Percentiles rank a stretch among this genome's conserved stretches.
phyloP scores from a whole-genome alignment of 2,113 vertebrate genomes.

The Sialia sialis region DNA sequence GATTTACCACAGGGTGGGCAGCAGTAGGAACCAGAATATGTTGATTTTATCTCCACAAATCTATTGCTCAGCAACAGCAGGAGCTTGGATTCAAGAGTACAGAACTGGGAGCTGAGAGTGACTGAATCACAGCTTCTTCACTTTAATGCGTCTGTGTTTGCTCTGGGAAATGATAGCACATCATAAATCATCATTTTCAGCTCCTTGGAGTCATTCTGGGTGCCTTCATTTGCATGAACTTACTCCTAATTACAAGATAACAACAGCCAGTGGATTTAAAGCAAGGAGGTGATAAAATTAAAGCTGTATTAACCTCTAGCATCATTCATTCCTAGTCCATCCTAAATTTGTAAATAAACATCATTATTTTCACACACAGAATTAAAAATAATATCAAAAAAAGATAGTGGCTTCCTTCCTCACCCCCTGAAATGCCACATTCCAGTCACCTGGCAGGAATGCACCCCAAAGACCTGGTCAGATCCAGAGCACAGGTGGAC shows the following conservation, averaged over 20 bases:
- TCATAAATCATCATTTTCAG: conserved; percentile 1
- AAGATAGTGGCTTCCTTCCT: neutral
- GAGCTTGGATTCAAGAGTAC: neutral
- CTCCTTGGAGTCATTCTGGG: neutral
- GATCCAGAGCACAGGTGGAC: neutral
- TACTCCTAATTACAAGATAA: neutral
- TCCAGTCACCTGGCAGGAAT: neutral
- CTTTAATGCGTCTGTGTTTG: neutral
- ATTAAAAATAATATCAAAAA: no score
- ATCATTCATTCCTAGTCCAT: neutral
- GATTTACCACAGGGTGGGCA: conserved; percentile 1
- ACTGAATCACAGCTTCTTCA: neutral
- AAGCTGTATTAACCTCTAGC: neutral
- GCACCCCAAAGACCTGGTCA: no score
- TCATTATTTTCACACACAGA: neutral
- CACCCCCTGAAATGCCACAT: neutral
- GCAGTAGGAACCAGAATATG: neutral
- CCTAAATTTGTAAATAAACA: neutral
- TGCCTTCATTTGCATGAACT: neutral
- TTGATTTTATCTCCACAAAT: conserved; percentile 33
- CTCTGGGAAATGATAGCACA: neutral
- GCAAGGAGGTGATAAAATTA: neutral
- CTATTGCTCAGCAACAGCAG: neutral
- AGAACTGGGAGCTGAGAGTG: neutral
- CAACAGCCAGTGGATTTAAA: neutral